phyloP scores from a whole-genome alignment of 2,888 invertebrate species.

The Drosophila putrida region DNA sequence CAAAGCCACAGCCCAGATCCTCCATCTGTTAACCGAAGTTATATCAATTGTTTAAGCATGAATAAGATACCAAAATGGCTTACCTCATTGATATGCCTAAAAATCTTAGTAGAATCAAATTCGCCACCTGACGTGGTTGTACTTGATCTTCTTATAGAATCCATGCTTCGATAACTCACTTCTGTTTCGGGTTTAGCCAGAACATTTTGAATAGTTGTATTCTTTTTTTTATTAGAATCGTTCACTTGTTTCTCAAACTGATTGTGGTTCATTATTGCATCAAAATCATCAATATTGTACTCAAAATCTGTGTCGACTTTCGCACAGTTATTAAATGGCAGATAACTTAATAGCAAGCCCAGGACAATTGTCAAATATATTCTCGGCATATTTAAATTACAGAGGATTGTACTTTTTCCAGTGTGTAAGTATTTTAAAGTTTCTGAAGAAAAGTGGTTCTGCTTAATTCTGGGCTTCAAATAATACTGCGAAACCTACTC shows the following conservation, averaged over 20 bases:
- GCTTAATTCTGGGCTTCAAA: background rate
- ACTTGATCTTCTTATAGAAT: background rate
- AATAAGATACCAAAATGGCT: no score
- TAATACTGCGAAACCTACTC: background rate
- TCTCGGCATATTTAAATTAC: background rate
- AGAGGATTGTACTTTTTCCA: no score
- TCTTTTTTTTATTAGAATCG: background rate
- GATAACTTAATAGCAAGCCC: background rate
- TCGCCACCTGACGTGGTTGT: background rate
- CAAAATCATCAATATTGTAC: background rate
- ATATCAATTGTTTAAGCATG: background rate
- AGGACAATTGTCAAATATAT: background rate
- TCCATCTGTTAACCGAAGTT: constrained; percentile 1
- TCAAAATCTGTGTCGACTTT: background rate
- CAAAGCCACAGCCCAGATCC: constrained; percentile 22
- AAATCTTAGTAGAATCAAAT: background rate
- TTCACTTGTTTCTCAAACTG: background rate
- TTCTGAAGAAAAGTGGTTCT: background rate
- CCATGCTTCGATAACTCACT: background rate
- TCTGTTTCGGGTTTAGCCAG: background rate
- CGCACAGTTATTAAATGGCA: background rate
- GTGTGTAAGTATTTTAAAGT: no score
- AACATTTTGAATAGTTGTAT: background rate
- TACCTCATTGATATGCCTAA: background rate
- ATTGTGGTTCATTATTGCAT: background rate